phyloP scores from a whole-genome alignment of 2,888 invertebrate species.

The Dynastes grantii region DNA sequence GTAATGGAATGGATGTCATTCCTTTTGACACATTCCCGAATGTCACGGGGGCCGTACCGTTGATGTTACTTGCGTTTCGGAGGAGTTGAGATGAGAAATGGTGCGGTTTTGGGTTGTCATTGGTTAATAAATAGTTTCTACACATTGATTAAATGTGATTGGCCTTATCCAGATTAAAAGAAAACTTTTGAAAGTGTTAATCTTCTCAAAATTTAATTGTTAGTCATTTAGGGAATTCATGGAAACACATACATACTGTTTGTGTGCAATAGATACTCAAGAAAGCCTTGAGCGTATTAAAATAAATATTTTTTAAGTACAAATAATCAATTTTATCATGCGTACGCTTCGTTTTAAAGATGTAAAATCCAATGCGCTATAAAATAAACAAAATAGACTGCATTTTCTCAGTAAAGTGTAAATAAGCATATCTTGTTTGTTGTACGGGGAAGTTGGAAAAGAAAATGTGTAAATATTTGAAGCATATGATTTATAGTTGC shows the following conservation, averaged over 20 bases:
- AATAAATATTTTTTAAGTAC: neutral
- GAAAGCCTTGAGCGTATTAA: neutral
- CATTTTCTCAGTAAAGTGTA: too few relatives aligned
- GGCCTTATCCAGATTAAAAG: too few relatives aligned
- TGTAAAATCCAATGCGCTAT: slow-evolving; percentile 4
- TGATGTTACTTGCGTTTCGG: neutral
- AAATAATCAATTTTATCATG: neutral
- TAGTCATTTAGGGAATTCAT: too few relatives aligned
- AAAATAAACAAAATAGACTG: neutral
- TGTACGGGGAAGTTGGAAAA: too few relatives aligned
- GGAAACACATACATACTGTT: too few relatives aligned
- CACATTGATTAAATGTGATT: neutral
- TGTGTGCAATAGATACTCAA: too few relatives aligned
- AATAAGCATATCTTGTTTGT: too few relatives aligned
- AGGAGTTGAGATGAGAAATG: slow-evolving; percentile 7
- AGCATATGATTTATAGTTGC: too few relatives aligned
- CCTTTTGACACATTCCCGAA: slow-evolving; percentile 58
- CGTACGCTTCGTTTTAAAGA: neutral
- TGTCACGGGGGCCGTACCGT: slow-evolving; percentile 39
- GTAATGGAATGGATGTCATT: slow-evolving; percentile 60
- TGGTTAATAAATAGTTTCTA: neutral
- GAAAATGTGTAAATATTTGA: too few relatives aligned
- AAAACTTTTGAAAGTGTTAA: too few relatives aligned
- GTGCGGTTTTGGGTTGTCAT: neutral
- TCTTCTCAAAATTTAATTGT: too few relatives aligned